These are phyloP conservation scores for Cryptocephalus moraei DNA, from an alignment of 2,888 invertebrate genomes.

Conservation along the genomic window DNA sequence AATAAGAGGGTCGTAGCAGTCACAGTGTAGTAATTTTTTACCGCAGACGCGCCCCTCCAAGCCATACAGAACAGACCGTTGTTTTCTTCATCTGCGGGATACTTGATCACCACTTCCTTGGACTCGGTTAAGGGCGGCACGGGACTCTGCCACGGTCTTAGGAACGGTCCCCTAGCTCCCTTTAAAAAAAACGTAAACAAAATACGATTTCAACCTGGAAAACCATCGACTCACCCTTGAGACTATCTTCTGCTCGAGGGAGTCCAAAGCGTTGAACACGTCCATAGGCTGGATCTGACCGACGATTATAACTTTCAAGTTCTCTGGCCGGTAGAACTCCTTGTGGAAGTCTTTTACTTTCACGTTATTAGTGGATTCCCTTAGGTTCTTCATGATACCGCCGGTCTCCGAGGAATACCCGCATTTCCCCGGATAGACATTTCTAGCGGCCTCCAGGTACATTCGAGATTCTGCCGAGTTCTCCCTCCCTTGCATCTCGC, in stretches of 20 bases:
- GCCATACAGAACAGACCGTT: slow-evolving; percentile 68
- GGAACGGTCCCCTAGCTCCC: slow-evolving; percentile 47
- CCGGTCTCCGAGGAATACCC: slow-evolving; percentile 82
- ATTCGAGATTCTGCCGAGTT: slow-evolving; percentile 68
- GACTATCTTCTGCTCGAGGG: slow-evolving; percentile 67
- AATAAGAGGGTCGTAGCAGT: slow-evolving; percentile 58
- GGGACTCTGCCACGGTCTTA: slow-evolving; percentile 66
- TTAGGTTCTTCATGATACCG: slow-evolving; percentile 73
- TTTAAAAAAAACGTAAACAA: too few relatives aligned
- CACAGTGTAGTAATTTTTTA: slow-evolving; percentile 47
- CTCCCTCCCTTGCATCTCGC: slow-evolving; percentile 85
- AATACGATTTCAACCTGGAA: not conserved
- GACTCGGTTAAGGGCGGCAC: slow-evolving; percentile 53
- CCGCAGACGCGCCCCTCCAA: slow-evolving; percentile 69
- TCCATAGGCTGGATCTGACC: slow-evolving; percentile 69
- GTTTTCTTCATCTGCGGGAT: slow-evolving; percentile 77
- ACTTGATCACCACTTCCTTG: slow-evolving; percentile 48
- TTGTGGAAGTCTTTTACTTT: slow-evolving; percentile 75
- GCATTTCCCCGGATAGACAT: slow-evolving; percentile 69
- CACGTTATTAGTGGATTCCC: slow-evolving; percentile 67
- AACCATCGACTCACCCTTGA: slow-evolving; percentile 43
- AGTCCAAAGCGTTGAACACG: slow-evolving; percentile 61
- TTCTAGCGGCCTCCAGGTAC: slow-evolving; percentile 52
- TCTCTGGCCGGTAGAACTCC: slow-evolving; percentile 81
- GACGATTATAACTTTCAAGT: slow-evolving; percentile 72